These are phyloP conservation scores for Protaetia brevitarsis DNA, from an alignment of 1,140 invertebrate species.

Conservation along the genomic window DNA sequence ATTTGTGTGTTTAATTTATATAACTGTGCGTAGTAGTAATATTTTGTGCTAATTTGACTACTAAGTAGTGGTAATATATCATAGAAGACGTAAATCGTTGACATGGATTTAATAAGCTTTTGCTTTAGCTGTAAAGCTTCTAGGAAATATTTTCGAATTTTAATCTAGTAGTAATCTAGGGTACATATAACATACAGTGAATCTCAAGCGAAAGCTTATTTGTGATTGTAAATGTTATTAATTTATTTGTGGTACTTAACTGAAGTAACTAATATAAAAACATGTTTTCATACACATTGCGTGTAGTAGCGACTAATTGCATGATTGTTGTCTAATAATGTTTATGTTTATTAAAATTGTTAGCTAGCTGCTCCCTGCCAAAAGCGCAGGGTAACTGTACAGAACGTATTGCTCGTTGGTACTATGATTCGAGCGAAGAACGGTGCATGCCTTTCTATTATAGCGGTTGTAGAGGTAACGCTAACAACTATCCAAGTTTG, in stretches of 20 bases:
- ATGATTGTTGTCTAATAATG: neutral
- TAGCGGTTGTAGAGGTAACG: constrained; percentile 87
- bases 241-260: neutral
- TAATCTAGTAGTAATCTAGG: neutral
- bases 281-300: neutral
- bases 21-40: neutral
- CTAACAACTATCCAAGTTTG: constrained; percentile 78
- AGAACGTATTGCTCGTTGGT: constrained; percentile 76
- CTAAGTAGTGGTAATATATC: constrained; percentile 4
- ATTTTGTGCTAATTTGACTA: neutral
- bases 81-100: neutral
- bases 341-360: neutral
- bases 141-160: neutral
- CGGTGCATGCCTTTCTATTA: constrained; percentile 95
- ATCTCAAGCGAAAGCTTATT: neutral
- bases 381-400: constrained; percentile 77
- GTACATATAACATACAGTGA: too few species aligned
- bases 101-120: neutral
- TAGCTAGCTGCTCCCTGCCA: constrained; percentile 78
- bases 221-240: neutral
- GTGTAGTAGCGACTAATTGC: neutral
- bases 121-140: neutral
- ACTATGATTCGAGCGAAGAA: constrained; percentile 80
- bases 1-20: neutral
- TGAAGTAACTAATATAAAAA: neutral